These are phyloP conservation scores for Thripadectes ignobilis DNA, from an alignment of 2,797 vertebrate species.

Conservation along the genomic window DNA sequence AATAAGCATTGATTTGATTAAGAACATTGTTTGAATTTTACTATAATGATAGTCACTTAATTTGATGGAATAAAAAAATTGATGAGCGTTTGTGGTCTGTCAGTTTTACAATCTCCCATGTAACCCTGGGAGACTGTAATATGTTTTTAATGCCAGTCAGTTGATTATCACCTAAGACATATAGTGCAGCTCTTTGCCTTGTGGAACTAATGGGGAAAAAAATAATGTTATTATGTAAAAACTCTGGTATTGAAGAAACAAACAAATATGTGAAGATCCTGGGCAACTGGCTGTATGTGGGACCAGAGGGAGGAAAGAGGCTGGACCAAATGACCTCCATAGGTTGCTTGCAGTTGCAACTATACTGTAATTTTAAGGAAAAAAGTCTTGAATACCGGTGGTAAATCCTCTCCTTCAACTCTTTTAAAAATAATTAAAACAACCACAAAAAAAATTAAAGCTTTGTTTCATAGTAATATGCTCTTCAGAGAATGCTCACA, in stretches of 20 bases:
- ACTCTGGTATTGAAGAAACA: neutral
- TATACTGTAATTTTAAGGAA: neutral
- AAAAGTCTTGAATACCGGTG: neutral
- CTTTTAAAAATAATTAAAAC: neutral
- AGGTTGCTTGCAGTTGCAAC: neutral
- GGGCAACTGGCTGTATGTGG: neutral
- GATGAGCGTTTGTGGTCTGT: neutral
- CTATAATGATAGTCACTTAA: neutral
- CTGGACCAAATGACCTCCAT: neutral
- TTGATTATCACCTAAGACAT: neutral
- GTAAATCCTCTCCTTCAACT: fast-evolving
- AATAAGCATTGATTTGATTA: neutral
- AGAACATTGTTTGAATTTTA: neutral
- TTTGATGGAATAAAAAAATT: neutral
- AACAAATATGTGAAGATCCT: neutral
- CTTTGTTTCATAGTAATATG: neutral
- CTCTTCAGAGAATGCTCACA: neutral
- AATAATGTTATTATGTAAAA: neutral
- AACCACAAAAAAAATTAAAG: neutral
- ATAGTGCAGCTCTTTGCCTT: neutral
- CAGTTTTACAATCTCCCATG: neutral
- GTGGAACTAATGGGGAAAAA: neutral
- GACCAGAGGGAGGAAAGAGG: neutral
- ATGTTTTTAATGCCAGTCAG: neutral
- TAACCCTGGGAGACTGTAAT: neutral